Evolutionary conservation across 2,113 vertebrate genomes (phyloP).

Genomic region (Protobothrops mucrosquamatus): DNA sequence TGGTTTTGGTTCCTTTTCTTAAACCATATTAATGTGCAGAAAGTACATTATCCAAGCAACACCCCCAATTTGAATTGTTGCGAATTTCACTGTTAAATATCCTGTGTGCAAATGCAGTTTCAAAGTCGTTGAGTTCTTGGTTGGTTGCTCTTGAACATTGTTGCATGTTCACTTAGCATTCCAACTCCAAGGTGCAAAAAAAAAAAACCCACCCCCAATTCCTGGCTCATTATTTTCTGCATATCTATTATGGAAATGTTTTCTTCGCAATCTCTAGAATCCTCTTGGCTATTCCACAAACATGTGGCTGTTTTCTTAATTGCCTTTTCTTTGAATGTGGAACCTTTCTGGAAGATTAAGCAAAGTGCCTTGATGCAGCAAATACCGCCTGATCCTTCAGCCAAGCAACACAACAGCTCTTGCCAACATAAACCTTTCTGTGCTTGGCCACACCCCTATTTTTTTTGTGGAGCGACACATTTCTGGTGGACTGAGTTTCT

Average conservation of each 20-base stretch:
- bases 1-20: constrained; percentile 1
- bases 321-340: constrained; percentile 6
- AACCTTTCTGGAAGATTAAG: constrained; percentile 24
- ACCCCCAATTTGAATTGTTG: not conserved
- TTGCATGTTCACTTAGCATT: accelerated
- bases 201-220: not conserved
- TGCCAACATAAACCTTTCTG: not conserved
- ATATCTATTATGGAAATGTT: constrained; percentile 20
- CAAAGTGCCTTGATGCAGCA: constrained; percentile 14
- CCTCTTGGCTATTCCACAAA: not conserved
- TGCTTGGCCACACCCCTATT: not conserved
- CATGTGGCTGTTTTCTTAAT: constrained; percentile 2
- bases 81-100: constrained; percentile 1
- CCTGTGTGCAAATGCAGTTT: not conserved
- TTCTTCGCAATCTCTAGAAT: not conserved
- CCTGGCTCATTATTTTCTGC: not conserved
- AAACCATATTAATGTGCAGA: constrained; percentile 34
- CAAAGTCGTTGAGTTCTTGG: not conserved
- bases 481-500: not conserved
- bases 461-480: not conserved
- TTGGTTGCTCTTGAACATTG: not conserved
- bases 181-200: constrained; percentile 1
- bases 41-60: constrained; percentile 28
- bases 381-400: constrained; percentile 23
- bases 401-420: not conserved